Evolutionary conservation across 2,797 vertebrate species (phyloP), one percentile per base, ranked within the genome.

Genomic region (Molossus alvarezi): DNA sequence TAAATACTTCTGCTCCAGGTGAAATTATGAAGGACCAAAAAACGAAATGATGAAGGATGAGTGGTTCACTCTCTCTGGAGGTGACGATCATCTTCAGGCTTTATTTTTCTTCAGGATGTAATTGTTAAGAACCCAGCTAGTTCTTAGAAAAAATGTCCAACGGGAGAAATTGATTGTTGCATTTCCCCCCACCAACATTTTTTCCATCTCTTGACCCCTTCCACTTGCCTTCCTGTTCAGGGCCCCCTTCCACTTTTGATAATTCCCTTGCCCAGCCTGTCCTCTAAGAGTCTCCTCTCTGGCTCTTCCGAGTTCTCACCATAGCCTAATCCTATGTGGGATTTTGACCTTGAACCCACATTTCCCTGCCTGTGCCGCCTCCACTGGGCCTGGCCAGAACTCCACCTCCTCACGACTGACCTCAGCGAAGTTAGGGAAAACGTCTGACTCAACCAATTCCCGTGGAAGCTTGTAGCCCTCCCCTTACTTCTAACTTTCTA

Each of bases 1-100:
- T 90, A 89, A 94, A 79, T 92, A 53, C 65, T 92, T 96, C 67
- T 41, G 72, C 27, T 92, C 73, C 51, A 64, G 73, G 13, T 21
- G 58, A 93, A 96, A 77, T 29, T n/a, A 69, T 15, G 20, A 33
- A 80, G 71, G 69, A 79, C 41, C 3, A 45, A 45, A 45, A 45
- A 45, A 45, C 41, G 53, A 93, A 96, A 77, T 25, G 27, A 69
- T 15, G 20, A 33, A 80, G 71, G 69, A 75, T 29, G 55, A 91
- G n/a, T 25, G 9, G 33, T 25, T 12, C 55, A 6, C 57, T 69
- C 55, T 80, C 17, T 72, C 55, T 27, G 14, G 27, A 81, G 79
- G 86, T 41, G 65, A 81, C 80, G 3, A 23, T 88, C 37, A 72
- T 96, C 33, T 62, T 73, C 23, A 23, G n/a, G 55, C 21, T 33